Evolutionary conservation across 2,113 vertebrate genomes (phyloP), one percentile per base, ranked within the genome.

Genomic region (Puma concolor): DNA sequence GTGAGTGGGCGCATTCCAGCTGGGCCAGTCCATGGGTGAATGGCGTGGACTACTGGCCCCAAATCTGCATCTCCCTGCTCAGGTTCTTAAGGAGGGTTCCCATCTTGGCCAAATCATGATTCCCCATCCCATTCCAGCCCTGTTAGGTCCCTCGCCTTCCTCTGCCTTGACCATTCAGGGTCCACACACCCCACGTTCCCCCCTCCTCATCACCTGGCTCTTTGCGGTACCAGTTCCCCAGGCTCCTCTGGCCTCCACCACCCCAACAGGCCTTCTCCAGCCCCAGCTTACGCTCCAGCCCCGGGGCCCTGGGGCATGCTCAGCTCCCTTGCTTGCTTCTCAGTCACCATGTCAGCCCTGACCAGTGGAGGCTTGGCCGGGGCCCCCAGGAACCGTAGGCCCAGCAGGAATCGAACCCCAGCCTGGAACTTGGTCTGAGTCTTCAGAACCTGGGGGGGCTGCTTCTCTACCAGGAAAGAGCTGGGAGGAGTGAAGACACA

Each of bases 351-450:
- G 92, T 99, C 99, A 0, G 99, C 99, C 71, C 98, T 99, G 98
- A 99, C 98, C 76, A 99, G 10, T 1, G 99, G 99, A 44, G 99
- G 99, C 89, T 99, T 99, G 86, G 99, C 98, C 0, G 99, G 98
- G 12, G 99, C 96, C 29, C 98, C 98, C 95, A 99, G 98, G 69
- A 99, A 97, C 97, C 97, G 99, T 5, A 99, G 99, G 36, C 99
- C 99, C 97, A 99, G 98, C 95, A 99, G 98, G 98, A 99, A 99
- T 87, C 99, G 99, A 33, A 99, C 98, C 0, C 99, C 99, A 0
- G 99, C 99, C 97, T 99, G 99, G 98, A 99, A 99, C 98, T 99
- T 99, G 92, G 99, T 99, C 97, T 99, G 99, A 33, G 99, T 99
- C 98, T 99, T 99, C 94, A 99, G 99, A 97, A 99, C 99, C 97